These are phyloP conservation scores for Marcusenius ussheri DNA, from an alignment of 2,113 vertebrate genomes.

Conservation along the genomic window DNA sequence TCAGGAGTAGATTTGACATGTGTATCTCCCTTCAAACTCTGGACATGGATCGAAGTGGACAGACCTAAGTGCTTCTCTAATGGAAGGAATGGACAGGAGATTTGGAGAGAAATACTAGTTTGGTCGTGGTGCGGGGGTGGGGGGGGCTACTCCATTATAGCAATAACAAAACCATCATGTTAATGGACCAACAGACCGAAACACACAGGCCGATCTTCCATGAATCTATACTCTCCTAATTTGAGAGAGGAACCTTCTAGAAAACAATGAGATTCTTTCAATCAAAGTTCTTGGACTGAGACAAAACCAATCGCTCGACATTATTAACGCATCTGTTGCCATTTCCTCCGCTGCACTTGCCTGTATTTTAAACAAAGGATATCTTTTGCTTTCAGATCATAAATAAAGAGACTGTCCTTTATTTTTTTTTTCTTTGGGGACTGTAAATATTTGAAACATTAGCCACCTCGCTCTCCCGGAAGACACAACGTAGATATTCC, in stretches of 20 bases:
- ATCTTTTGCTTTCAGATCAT: constrained; percentile 16
- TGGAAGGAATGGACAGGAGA: neutral
- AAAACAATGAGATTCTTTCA: neutral
- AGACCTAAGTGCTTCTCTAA: neutral
- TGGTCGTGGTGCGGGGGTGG: neutral
- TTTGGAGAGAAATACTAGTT: neutral
- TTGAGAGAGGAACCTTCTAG: no score
- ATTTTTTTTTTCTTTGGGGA: neutral
- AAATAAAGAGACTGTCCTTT: constrained; percentile 10
- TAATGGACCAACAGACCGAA: neutral
- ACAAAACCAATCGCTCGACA: neutral
- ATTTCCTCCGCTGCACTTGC: no score
- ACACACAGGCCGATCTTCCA: neutral
- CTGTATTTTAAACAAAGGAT: neutral
- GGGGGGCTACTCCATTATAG: neutral
- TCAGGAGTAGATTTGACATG: neutral
- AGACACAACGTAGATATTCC: neutral
- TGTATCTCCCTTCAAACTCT: neutral
- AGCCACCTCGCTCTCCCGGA: neutral
- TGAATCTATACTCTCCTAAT: neutral
- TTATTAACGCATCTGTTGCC: neutral
- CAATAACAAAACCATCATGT: neutral
- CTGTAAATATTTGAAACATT: constrained; percentile 24
- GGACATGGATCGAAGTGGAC: neutral
- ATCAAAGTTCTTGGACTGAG: neutral